These are phyloP conservation scores for Anarsia innoxiella DNA, from an alignment of 2,888 invertebrate species.

Conservation along the genomic window DNA sequence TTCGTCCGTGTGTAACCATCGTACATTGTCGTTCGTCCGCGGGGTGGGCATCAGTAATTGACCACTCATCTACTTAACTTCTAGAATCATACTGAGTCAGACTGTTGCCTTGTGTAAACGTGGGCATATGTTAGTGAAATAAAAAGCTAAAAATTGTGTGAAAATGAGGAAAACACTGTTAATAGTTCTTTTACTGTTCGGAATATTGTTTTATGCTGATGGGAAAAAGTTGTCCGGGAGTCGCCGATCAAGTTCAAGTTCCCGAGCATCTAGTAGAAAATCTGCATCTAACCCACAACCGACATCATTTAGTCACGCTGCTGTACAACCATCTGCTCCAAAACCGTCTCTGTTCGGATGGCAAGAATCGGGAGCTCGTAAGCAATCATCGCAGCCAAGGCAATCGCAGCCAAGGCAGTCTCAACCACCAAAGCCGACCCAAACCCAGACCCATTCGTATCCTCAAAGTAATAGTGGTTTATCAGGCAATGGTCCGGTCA, in stretches of 20 bases:
- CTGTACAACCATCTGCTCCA: constrained; percentile 35
- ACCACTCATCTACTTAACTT: constrained; percentile 34
- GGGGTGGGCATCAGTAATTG: constrained; percentile 47
- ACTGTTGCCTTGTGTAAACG: constrained; percentile 23
- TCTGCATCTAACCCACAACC: constrained; percentile 48
- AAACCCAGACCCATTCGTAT: constrained; percentile 22
- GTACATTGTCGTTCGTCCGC: no score
- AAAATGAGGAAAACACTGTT: constrained; percentile 39
- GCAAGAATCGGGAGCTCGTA: constrained; percentile 53
- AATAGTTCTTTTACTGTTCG: constrained; percentile 30
- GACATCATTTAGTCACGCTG: constrained; percentile 56
- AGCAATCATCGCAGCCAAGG: constrained; percentile 25
- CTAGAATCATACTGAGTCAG: constrained; percentile 46
- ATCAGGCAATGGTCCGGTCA: constrained; percentile 44
- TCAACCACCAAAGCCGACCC: constrained; percentile 19
- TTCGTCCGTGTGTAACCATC: no score
- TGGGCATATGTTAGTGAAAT: constrained; percentile 4
- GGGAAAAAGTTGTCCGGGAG: constrained; percentile 52
- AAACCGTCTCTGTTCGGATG: constrained; percentile 57
- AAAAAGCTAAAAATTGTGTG: constrained; percentile 17
- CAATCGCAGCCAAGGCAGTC: constrained; percentile 41
- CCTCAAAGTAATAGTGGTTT: constrained; percentile 47
- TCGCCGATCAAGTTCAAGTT: constrained; percentile 48
- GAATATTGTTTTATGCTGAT: constrained; percentile 34
- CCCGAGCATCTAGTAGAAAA: constrained; percentile 46